These are phyloP conservation scores for pig (Sus scrofa) DNA, from an alignment of 2,113 vertebrate genomes.

Conservation along the genomic window T2T-Sscrofa CM000826.6:119444001-119444500, in stretches of 20 bases:
- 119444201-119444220: not conserved
- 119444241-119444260: not conserved
- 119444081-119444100: not conserved
- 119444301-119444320: not conserved
- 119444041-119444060: not conserved
- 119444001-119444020: not conserved
- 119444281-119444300: not conserved
- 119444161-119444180: not conserved
- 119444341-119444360: not conserved
- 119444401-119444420: no score
- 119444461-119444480: not conserved
- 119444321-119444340: not conserved
- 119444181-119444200: not conserved
- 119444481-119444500: not conserved
- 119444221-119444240: not conserved
- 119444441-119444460: no score
- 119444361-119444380: not conserved
- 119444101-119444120: not conserved
- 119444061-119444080: not conserved
- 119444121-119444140: not conserved
- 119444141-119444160: slow-evolving; percentile 12
- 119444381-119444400: no score
- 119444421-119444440: no score
- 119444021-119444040: not conserved
- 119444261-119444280: not conserved